Percentiles rank a stretch among this genome's conserved stretches.
phyloP scores from a whole-genome alignment of 2,797 vertebrate genomes.

The Microcaecilia unicolor region DNA sequence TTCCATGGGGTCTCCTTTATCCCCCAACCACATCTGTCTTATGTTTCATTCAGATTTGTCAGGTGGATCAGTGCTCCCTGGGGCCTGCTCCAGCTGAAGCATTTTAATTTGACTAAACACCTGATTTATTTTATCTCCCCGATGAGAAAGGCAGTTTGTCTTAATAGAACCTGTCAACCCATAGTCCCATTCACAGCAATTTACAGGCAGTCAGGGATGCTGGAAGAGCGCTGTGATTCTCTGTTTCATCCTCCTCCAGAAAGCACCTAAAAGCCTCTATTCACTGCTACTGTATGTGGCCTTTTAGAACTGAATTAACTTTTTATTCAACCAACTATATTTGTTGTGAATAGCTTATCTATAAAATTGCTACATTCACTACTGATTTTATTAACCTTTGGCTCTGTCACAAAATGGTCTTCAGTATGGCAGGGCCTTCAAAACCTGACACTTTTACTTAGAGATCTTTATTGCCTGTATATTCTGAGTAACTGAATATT shows the following conservation, averaged over 20 bases:
- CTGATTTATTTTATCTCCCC: conserved; percentile 99
- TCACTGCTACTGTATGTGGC: conserved; percentile 80
- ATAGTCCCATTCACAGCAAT: conserved; percentile 91
- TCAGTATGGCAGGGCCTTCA: conserved; percentile 70
- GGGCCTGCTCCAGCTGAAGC: conserved; percentile 95
- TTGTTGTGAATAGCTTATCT: conserved; percentile 97
- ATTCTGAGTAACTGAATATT: conserved; percentile 59
- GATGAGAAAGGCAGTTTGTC: conserved; percentile 98
- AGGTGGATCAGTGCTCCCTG: conserved; percentile 82
- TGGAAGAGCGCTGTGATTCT: conserved; percentile 87
- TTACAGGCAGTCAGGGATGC: conserved; percentile 83
- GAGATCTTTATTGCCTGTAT: conserved; percentile 56
- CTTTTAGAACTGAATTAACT: conserved; percentile 89
- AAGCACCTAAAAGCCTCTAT: conserved; percentile 90
- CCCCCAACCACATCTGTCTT: conserved; percentile 96
- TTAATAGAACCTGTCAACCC: conserved; percentile 98
- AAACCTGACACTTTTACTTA: conserved; percentile 68
- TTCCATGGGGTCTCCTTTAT: conserved; percentile 83
- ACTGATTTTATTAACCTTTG: conserved; percentile 96
- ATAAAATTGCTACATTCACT: conserved; percentile 93
- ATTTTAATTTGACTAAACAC: conserved; percentile 99
- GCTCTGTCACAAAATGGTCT: conserved; percentile 71
- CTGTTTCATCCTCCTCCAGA: conserved; percentile 81
- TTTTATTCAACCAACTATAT: conserved; percentile 89
- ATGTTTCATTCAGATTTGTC: conserved; percentile 82